Percentiles rank a stretch among this genome's conserved stretches.
Conservation (phyloP, 2,113 vertebrate genomes). For the Cololabis saira region DNA sequence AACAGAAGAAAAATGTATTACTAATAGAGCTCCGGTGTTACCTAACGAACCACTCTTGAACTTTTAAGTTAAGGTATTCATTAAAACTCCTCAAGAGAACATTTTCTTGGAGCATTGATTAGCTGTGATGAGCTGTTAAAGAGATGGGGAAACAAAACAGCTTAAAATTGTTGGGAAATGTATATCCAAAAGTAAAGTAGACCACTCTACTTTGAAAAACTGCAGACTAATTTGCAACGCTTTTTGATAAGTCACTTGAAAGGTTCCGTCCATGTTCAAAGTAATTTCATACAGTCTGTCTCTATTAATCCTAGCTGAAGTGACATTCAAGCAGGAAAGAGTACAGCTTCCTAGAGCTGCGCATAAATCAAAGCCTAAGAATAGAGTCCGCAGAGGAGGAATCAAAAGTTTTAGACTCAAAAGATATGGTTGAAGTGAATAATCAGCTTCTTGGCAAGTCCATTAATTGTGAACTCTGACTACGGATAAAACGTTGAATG, state of each 20-base stretch:
- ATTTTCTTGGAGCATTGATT: too few species aligned
- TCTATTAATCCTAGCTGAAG: constrained; percentile 60
- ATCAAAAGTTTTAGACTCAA: constrained; percentile 18
- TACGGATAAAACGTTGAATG: background rate
- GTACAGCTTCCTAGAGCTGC: constrained; percentile 28
- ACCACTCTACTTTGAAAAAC: background rate
- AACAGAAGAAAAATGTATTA: too few species aligned
- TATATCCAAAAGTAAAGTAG: too few species aligned
- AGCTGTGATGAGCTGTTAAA: too few species aligned
- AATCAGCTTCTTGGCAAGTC: constrained; percentile 5
- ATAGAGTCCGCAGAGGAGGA: constrained; percentile 23
- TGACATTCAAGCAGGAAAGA: constrained; percentile 41
- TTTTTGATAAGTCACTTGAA: constrained; percentile 6
- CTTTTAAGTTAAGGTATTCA: too few species aligned
- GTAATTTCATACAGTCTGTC: constrained; percentile 36
- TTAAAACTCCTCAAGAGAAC: too few species aligned
- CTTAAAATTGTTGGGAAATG: too few species aligned
- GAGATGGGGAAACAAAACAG: too few species aligned
- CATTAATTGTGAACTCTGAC: constrained; percentile 12
- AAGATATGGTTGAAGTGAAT: constrained; percentile 34
- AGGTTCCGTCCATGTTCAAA: constrained; percentile 36
- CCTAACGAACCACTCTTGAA: too few species aligned
- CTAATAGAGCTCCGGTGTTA: too few species aligned
- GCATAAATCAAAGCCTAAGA: constrained; percentile 41
- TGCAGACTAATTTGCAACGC: background rate